Percentiles rank a stretch among this genome's conserved stretches.
These are phyloP conservation scores for Aurelia sp. DNA, from an alignment of 30 jellyfish, hydroid and myxozoan genomes.

Conservation along the genomic window DNA sequence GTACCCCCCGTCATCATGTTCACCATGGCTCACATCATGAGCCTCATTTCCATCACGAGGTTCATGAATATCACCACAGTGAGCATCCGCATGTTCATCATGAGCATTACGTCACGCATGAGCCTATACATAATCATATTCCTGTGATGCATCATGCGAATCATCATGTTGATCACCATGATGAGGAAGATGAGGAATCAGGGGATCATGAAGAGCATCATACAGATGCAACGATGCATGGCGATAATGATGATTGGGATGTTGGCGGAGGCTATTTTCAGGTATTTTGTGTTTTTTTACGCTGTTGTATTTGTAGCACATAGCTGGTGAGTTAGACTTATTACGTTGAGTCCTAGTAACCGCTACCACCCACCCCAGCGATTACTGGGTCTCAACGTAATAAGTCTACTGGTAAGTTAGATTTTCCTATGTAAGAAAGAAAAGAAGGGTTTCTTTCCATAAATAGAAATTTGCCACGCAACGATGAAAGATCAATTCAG, in stretches of 20 bases:
- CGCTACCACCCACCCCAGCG: no score
- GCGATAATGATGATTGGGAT: conserved; percentile 82
- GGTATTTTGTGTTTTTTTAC: background rate
- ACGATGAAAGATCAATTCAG: no score
- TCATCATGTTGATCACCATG: conserved; percentile 52
- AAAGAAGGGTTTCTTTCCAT: background rate
- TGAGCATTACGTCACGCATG: conserved; percentile 73
- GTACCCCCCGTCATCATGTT: conserved; percentile 66
- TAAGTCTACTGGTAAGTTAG: background rate
- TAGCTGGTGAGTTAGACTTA: no score
- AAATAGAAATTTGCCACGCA: no score
- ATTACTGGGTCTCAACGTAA: no score
- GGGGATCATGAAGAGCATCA: conserved; percentile 83
- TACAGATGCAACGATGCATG: conserved; percentile 69
- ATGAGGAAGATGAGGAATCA: conserved; percentile 29
- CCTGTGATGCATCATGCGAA: conserved; percentile 37
- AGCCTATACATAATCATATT: conserved; percentile 48
- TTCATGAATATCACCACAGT: conserved; percentile 75
- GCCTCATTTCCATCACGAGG: conserved; percentile 67
- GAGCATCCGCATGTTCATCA: conserved; percentile 71
- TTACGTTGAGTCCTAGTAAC: no score
- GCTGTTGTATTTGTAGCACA: background rate
- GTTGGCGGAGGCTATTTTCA: conserved; percentile 84
- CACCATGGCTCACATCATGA: conserved; percentile 68
- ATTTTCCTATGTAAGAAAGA: background rate